Conservation (phyloP, 2,888 invertebrate species). For the Lepidonotus clava region DNA sequence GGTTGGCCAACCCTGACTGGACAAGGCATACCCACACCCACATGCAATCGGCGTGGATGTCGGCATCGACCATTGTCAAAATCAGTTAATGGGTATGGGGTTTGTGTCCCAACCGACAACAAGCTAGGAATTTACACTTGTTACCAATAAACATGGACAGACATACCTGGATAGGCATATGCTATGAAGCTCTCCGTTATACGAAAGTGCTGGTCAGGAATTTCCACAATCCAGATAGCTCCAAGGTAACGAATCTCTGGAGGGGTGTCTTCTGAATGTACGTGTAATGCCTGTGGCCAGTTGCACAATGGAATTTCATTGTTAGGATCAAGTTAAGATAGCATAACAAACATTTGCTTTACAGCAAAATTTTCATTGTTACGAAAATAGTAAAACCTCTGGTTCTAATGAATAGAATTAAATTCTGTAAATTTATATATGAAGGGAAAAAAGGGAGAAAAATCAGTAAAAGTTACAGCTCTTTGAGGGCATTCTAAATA, state of each 20-base stretch:
- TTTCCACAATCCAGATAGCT: slow-evolving; percentile 18
- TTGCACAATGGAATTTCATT: background rate
- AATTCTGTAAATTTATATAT: background rate
- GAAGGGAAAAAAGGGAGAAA: background rate
- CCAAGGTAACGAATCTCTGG: slow-evolving; percentile 7
- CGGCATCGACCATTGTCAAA: no score
- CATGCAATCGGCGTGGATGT: no score
- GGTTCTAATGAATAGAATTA: background rate
- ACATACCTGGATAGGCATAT: background rate
- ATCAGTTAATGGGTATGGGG: no score
- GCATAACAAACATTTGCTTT: background rate
- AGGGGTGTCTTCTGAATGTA: background rate
- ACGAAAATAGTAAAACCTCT: background rate
- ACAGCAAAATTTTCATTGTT: background rate
- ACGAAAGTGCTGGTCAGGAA: background rate
- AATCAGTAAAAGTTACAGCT: background rate
- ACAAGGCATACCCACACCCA: no score
- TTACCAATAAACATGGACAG: no score
- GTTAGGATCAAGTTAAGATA: background rate
- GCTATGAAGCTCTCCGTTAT: slow-evolving; percentile 1
- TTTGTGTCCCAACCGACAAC: no score
- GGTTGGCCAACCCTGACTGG: no score
- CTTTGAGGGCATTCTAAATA: no score
- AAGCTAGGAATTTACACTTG: no score
- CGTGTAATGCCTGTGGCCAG: slow-evolving; percentile 10